Percentiles rank a stretch among this genome's conserved stretches.
Conservation (phyloP, 2,113 vertebrate genomes). For the Myrmecophaga tridactyla region DNA sequence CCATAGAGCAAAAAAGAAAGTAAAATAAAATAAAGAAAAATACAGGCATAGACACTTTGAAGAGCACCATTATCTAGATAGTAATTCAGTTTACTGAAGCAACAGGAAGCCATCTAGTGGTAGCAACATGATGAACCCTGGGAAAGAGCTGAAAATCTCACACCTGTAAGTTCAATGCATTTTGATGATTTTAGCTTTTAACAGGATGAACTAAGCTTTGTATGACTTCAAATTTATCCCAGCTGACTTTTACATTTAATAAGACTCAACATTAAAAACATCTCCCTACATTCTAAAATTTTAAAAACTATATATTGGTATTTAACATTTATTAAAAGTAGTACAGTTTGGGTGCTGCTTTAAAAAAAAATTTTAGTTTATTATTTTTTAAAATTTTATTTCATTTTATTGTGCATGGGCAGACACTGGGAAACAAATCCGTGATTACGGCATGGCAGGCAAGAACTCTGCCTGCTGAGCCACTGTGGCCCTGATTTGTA, state of each 20-base stretch:
- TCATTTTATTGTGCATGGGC: too few relatives aligned
- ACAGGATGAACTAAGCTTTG: neutral
- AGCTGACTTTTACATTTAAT: neutral
- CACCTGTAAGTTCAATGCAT: neutral
- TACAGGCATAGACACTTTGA: neutral
- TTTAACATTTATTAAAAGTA: neutral
- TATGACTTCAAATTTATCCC: neutral
- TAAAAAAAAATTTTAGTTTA: too few relatives aligned
- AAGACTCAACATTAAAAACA: neutral
- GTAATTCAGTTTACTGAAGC: neutral
- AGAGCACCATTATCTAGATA: neutral
- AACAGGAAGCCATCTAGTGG: slow-evolving; percentile 25
- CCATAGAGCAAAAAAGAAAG: neutral
- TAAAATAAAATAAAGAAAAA: neutral
- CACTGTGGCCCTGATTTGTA: too few relatives aligned
- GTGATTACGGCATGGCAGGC: too few relatives aligned
- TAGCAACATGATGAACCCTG: neutral
- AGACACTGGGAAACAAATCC: too few relatives aligned
- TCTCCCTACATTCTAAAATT: slow-evolving; percentile 16
- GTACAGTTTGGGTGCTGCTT: too few relatives aligned
- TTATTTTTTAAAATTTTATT: too few relatives aligned
- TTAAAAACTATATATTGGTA: neutral
- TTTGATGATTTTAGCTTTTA: slow-evolving; percentile 22
- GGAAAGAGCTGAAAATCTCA: neutral
- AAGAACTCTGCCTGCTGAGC: too few relatives aligned